Percentiles rank a stretch among this genome's conserved stretches.
phyloP scores from a whole-genome alignment of 2,113 vertebrate genomes.

The Zonotrichia leucophrys region DNA sequence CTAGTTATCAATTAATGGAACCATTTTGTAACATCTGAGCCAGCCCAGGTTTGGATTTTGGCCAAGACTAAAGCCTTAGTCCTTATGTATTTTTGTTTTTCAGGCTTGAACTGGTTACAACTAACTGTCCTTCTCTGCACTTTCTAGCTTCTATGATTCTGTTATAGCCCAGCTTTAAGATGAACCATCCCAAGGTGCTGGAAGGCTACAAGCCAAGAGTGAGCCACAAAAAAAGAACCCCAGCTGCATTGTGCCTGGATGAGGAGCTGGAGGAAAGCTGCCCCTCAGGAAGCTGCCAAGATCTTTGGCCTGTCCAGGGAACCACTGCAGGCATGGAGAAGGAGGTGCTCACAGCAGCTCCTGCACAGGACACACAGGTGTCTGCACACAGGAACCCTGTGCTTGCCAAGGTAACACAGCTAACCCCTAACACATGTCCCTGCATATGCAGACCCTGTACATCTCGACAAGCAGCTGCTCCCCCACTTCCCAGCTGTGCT shows the following conservation, averaged over 20 bases:
- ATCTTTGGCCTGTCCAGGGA: background rate
- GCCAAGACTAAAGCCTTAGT: background rate
- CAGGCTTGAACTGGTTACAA: background rate
- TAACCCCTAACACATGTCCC: background rate
- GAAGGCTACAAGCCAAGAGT: background rate
- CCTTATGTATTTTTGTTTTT: background rate
- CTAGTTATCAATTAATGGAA: background rate
- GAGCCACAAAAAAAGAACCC: background rate
- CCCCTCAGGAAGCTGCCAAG: background rate
- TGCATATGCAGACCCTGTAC: background rate
- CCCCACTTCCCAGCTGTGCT: background rate
- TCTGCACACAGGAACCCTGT: background rate
- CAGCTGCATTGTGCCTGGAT: background rate
- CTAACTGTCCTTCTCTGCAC: background rate
- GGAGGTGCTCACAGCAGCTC: background rate
- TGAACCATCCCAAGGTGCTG: background rate
- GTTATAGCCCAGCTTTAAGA: background rate
- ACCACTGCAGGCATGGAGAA: background rate
- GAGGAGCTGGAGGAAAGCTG: background rate
- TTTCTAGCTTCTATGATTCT: background rate
- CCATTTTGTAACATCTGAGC: background rate
- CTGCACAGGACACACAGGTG: background rate
- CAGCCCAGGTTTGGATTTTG: background rate
- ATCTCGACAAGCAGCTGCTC: background rate
- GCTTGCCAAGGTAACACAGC: background rate